Conservation (phyloP, 2,888 invertebrate species). For the Deilephila porcellus region DNA sequence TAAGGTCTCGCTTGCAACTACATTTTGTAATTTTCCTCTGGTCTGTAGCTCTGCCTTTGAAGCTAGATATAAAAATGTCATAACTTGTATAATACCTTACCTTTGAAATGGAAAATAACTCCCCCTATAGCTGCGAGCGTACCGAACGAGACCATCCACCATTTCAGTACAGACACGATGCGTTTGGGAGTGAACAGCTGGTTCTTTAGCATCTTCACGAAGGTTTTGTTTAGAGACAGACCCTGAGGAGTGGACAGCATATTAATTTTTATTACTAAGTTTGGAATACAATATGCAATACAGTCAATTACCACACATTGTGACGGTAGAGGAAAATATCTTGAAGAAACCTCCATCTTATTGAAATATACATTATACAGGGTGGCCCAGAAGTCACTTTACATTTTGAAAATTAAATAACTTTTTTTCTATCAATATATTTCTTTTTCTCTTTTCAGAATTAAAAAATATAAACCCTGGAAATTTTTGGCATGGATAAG, state of each 20-base stretch:
- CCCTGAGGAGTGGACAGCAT: slow-evolving; percentile 72
- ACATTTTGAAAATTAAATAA: too few relatives aligned
- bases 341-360: too few relatives aligned
- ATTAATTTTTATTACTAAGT: not conserved
- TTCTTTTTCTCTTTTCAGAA: too few relatives aligned
- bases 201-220: slow-evolving; percentile 86
- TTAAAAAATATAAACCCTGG: too few relatives aligned
- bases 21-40: not conserved
- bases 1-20: too few relatives aligned
- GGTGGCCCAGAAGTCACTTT: too few relatives aligned
- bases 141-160: slow-evolving; percentile 84
- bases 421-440: too few relatives aligned
- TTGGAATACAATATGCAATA: too few relatives aligned
- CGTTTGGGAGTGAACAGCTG: slow-evolving; percentile 84
- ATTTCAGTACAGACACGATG: slow-evolving; percentile 83
- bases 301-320: too few relatives aligned
- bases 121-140: slow-evolving; percentile 58
- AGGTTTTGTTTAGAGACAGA: slow-evolving; percentile 87
- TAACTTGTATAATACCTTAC: slow-evolving; percentile 45
- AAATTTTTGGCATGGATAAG: too few relatives aligned
- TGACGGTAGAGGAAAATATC: too few relatives aligned
- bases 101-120: slow-evolving; percentile 68
- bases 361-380: too few relatives aligned
- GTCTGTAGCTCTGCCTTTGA: not conserved
- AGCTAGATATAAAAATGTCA: not conserved